phyloP scores from a whole-genome alignment of 2,113 vertebrate genomes.

The Xenopus borealis region DNA sequence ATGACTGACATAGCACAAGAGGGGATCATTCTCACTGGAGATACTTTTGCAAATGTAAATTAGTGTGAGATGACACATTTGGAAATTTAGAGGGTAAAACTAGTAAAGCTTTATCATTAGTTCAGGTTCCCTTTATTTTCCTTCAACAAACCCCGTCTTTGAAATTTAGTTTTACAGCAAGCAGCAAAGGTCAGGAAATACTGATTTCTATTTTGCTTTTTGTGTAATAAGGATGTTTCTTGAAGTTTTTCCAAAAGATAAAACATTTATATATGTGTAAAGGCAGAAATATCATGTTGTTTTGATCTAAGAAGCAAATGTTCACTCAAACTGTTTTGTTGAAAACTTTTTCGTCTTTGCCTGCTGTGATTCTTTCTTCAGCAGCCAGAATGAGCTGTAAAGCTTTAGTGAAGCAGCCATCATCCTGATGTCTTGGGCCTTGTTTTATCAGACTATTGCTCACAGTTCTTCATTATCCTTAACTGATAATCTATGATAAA shows the following conservation, averaged over 20 bases:
- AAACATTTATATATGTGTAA: slow-evolving; percentile 25
- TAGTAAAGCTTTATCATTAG: too few species aligned
- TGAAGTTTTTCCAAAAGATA: slow-evolving; percentile 11
- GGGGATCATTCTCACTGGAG: too few species aligned
- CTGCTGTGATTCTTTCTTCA: slow-evolving; percentile 27
- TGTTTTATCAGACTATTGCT: slow-evolving; percentile 41
- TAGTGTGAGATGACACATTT: too few species aligned
- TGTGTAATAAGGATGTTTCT: slow-evolving; percentile 28
- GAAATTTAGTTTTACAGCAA: too few species aligned
- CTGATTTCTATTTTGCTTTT: slow-evolving; percentile 25
- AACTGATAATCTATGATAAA: slow-evolving; percentile 12
- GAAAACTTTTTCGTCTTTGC: slow-evolving; percentile 35
- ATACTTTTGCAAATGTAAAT: too few species aligned
- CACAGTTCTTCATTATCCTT: slow-evolving; percentile 18
- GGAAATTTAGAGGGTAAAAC: too few species aligned
- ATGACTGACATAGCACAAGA: too few species aligned
- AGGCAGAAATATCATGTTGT: slow-evolving; percentile 19
- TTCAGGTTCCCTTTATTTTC: too few species aligned
- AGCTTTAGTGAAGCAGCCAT: slow-evolving; percentile 35
- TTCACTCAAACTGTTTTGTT: slow-evolving; percentile 38
- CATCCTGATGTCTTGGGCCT: slow-evolving; percentile 36
- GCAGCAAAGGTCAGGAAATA: neutral
- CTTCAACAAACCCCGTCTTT: too few species aligned
- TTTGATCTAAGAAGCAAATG: slow-evolving; percentile 39
- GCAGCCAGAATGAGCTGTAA: slow-evolving; percentile 9